Percentiles rank a stretch among this genome's conserved stretches.
phyloP scores from a whole-genome alignment of 2,113 vertebrate genomes.

The Paramormyrops kingsleyae region DNA sequence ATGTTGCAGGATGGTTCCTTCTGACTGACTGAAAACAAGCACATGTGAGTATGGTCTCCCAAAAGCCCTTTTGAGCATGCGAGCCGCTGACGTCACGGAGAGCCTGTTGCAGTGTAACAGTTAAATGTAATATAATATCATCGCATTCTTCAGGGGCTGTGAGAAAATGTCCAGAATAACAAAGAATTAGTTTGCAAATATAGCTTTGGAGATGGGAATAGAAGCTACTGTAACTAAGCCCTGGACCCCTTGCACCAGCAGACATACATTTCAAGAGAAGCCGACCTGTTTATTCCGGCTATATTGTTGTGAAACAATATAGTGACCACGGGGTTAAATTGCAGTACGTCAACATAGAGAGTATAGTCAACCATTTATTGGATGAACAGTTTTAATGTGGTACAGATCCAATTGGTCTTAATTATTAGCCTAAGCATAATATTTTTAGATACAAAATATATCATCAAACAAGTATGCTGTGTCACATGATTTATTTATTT shows the following conservation, averaged over 20 bases:
- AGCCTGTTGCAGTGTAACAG: not conserved
- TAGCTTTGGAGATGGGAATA: not conserved
- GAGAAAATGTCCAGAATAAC: not conserved
- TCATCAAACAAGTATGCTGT: not conserved
- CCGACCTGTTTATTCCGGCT: not conserved
- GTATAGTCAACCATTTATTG: not conserved
- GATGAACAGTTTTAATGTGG: not conserved
- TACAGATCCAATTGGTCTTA: not conserved
- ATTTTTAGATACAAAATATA: not conserved
- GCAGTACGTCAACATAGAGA: not conserved
- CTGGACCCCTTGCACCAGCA: not conserved
- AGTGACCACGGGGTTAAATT: not conserved
- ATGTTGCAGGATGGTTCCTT: not conserved
- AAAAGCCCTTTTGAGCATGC: not conserved
- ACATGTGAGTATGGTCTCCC: not conserved
- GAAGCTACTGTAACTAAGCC: not conserved
- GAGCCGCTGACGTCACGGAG: not conserved
- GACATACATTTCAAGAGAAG: not conserved
- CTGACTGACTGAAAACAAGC: not conserved
- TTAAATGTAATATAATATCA: not conserved
- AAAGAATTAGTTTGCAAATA: not conserved
- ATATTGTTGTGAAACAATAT: not conserved
- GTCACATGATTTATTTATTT: not conserved
- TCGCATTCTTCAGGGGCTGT: not conserved
- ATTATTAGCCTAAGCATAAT: not conserved